phyloP scores from a whole-genome alignment of 1,140 invertebrate genomes.

The Macrocentrus cingulum region DNA sequence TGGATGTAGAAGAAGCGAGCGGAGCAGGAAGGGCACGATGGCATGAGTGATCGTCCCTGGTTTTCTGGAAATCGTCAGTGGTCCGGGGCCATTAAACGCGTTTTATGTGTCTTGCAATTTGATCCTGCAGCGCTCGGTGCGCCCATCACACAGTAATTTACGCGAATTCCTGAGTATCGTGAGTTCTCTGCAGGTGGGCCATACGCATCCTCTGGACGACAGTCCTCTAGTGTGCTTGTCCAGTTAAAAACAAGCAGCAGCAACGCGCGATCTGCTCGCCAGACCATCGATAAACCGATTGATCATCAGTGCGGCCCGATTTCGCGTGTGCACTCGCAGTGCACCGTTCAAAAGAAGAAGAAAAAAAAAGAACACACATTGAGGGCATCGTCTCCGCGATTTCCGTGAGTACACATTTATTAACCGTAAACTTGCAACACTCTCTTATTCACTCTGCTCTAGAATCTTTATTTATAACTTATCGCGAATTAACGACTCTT shows the following conservation, averaged over 20 bases:
- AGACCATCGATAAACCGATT: constrained; percentile 9
- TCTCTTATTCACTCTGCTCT: background rate
- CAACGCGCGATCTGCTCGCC: background rate
- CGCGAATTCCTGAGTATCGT: constrained; percentile 38
- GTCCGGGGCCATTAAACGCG: constrained; percentile 53
- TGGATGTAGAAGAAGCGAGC: too few species aligned
- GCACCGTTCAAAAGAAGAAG: background rate
- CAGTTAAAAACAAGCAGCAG: background rate
- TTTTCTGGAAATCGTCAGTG: constrained; percentile 57
- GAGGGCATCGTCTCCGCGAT: constrained; percentile 11
- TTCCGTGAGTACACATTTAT: constrained; percentile 14
- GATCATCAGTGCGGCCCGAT: constrained; percentile 5
- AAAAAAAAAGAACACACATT: constrained; percentile 8
- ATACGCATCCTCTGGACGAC: constrained; percentile 5
- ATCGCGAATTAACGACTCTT: too few species aligned
- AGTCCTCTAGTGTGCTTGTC: background rate
- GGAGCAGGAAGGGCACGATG: constrained; percentile 20
- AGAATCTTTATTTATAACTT: background rate
- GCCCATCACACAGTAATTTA: constrained; percentile 49
- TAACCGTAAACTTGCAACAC: background rate
- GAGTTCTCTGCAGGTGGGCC: constrained; percentile 35
- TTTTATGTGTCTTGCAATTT: constrained; percentile 56
- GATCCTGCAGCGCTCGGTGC: constrained; percentile 46
- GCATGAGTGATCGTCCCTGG: constrained; percentile 38
- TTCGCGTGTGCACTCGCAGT: constrained; percentile 13